Evolutionary conservation across 2,888 invertebrate species (phyloP).

Genomic region (Kryphioiulus occultus): DNA sequence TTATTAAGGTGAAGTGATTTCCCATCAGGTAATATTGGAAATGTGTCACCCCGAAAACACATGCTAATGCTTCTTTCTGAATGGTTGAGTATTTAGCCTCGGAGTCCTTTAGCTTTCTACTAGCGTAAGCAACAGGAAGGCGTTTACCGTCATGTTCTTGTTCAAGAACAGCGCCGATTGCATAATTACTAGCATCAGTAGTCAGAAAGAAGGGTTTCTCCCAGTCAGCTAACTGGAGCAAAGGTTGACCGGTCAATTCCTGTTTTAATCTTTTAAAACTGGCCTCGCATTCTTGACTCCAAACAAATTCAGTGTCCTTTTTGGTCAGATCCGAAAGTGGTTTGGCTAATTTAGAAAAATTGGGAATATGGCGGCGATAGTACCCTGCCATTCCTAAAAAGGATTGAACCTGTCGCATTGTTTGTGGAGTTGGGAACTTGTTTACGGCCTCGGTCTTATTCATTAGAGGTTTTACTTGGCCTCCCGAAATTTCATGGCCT

Average conservation of each 20-base stretch:
- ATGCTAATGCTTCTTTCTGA: too few species aligned
- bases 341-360: neutral
- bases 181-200: neutral
- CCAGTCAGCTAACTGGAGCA: neutral
- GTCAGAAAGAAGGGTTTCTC: neutral
- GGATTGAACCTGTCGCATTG: slow-evolving; percentile 47
- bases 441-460: slow-evolving; percentile 48
- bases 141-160: neutral
- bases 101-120: neutral
- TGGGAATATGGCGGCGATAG: slow-evolving; percentile 48
- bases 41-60: too few species aligned
- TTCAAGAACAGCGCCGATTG: neutral
- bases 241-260: neutral
- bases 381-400: slow-evolving; percentile 52
- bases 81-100: too few species aligned
- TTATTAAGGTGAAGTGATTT: too few species aligned
- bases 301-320: neutral
- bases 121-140: neutral
- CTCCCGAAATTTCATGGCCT: slow-evolving; percentile 52
- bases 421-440: neutral
- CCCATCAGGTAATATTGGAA: too few species aligned
- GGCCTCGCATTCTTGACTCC: neutral
- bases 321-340: neutral
- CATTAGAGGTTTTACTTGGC: slow-evolving; percentile 46
- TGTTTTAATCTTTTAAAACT: neutral